Evolutionary conservation across 2,113 vertebrate species (phyloP).

Genomic region (Connochaetes taurinus): DNA sequence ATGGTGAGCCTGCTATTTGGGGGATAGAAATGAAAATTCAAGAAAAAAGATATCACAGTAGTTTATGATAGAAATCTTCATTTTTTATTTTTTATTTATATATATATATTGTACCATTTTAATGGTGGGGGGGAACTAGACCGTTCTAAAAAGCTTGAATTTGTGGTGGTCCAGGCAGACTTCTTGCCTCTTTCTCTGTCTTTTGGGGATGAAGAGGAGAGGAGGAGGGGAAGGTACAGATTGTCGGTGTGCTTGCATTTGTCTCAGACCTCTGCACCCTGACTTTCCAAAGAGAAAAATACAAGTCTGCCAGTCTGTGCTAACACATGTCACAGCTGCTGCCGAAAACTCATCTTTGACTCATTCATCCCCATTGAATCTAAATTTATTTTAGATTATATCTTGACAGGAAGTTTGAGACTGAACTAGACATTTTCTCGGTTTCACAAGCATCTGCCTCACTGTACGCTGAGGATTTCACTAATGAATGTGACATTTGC

Average conservation of each 20-base stretch:
- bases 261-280: background rate
- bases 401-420: conserved; percentile 42
- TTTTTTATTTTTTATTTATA: background rate
- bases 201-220: background rate
- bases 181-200: background rate
- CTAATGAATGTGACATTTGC: conserved; percentile 55
- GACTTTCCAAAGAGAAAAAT: conserved; percentile 48
- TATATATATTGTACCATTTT: background rate
- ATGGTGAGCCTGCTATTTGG: conserved; percentile 1
- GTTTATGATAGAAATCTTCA: conserved; percentile 5
- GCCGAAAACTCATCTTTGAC: background rate
- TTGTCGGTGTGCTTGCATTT: background rate
- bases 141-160: background rate
- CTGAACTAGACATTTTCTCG: conserved; percentile 2
- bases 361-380: conserved; percentile 27
- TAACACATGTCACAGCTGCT: background rate
- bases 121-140: background rate
- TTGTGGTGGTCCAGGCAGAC: background rate
- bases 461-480: conserved; percentile 7
- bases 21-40: conserved; percentile 57
- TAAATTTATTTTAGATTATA: conserved; percentile 45
- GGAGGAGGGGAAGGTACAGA: background rate
- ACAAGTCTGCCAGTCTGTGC: conserved; percentile 23
- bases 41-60: conserved; percentile 52
- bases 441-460: conserved; percentile 11